Evolutionary conservation across 2,888 invertebrate genomes (phyloP), one percentile per base, ranked within the genome.

Genomic region (Torymus tubicola): DNA sequence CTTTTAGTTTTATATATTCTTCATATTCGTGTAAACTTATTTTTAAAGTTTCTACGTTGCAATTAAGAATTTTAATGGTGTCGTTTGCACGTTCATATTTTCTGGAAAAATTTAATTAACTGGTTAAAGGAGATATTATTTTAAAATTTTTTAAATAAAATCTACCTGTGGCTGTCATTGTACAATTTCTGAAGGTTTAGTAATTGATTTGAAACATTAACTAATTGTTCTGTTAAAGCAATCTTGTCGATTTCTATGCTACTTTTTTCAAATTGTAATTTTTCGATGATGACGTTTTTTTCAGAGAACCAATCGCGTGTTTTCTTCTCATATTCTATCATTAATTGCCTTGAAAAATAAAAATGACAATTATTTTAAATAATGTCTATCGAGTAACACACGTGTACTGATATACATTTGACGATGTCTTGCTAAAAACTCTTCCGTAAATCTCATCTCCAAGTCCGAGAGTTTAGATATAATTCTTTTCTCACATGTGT

Each of bases 51-150:
- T 80, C 77, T 14, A 81, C 61, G 53, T 83, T 81, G 42, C 67
- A 31, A 31, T 61, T 68, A n/a, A 81, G 67, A 60, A 77, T 63
- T 21, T 79, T 31, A 42, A 83, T 71, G n/a, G 80, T 80, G 16
- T 75, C n/a, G 65, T 81, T 81, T 2, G 83, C 72, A 5, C 67
- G 58, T 18, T 81, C 81, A 50, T 83, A 83, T 67, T 83, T 81
- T 67, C 83, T 83, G 63, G 0, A 11, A 55, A 55, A 24, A 5
- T 12, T 50, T 65, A 50, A 58, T n/a, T 10, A 64, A 63, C 31
- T 31, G 13, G 11, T 65, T 3, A 14, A 65, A 52, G 18, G 52
- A 12, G 8, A 52, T 14, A 65, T 65, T 52, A 13, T 50, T 52
- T 65, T 14, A 50, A 18, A 60, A 70, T 1, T 70, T 42, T 31